phyloP scores from a whole-genome alignment of 2,888 invertebrate genomes.

The Pediacus dermestoides region DNA sequence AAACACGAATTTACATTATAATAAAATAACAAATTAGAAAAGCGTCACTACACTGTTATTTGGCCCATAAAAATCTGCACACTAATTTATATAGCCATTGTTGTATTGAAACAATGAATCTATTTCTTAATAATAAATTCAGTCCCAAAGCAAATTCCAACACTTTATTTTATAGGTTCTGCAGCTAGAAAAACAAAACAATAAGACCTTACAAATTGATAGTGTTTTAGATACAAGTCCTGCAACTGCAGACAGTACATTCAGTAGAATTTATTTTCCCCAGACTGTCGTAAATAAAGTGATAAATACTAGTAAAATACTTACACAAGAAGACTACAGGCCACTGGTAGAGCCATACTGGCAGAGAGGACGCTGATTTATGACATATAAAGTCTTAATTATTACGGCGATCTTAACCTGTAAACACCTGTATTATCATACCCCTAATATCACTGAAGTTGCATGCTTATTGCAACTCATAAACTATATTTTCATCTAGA shows the following conservation, averaged over 20 bases:
- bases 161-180: no score
- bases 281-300: constrained; percentile 20
- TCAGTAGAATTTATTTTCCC: constrained; percentile 15
- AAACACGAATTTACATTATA: no score
- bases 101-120: constrained; percentile 2
- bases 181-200: constrained; percentile 2
- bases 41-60: no score
- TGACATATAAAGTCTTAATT: constrained; percentile 26
- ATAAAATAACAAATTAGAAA: no score
- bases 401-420: constrained; percentile 19
- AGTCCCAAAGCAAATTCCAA: no score
- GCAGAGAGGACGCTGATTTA: constrained; percentile 19
- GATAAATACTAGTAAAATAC: constrained; percentile 19
- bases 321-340: constrained; percentile 1
- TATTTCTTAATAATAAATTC: not conserved
- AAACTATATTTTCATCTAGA: no score
- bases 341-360: constrained; percentile 2
- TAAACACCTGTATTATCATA: constrained; percentile 25
- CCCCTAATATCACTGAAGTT: constrained; percentile 13
- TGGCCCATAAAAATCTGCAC: no score
- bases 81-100: not conserved
- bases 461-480: constrained; percentile 9
- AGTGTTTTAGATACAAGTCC: constrained; percentile 5
- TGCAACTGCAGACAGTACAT: constrained; percentile 2
- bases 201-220: not conserved